Evolutionary conservation across 2,113 vertebrate genomes (phyloP), one percentile per base, ranked within the genome.

Genomic region (Geococcyx californianus): DNA sequence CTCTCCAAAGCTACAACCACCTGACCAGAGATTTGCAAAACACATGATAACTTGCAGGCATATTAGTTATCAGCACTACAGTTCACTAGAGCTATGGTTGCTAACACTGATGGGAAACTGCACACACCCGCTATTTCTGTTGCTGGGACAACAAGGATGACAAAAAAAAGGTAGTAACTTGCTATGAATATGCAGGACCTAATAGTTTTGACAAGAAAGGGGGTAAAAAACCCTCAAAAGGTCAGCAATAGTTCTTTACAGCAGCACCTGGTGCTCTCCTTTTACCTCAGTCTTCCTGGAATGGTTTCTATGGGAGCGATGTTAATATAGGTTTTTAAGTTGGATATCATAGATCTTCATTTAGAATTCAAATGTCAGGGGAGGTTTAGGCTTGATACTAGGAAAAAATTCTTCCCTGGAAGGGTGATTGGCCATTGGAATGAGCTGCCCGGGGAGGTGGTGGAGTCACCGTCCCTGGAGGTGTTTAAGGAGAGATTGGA

Each of bases 191-290:
- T 21, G 29, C 4, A 13, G 80, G 67, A 94, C 20, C 33, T 75
- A 64, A 95, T 20, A 69, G 90, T 87, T 96, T 94, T 83, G 89
- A 60, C 88, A 76, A 77, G 84, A 94, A 84, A 60, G 19, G 33
- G 62, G 52, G 12, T 26, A 40, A 42, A 69, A 85, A 80, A 34
- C 7, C 3, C 47, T 36, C 25, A 64, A 63, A n/a, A 90, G n/a
- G 19, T 21, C 40, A 90, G 51, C 15, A 63, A 12, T 26, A 42
- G 16, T 87, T 83, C 58, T 84, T 80, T 4, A 90, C 60, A 77
- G 64, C 67, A 87, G 88, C 59, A 86, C 45, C 77, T 11, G 15
- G 16, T 52, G 36, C 58, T 82, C 29, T 34, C 38, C 40, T 87
- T 75, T 45, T 15, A 45, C 23, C 16, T 63, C 58, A 42, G 55